A percentile compares a stretch with the other conserved stretches of the same genome.
phyloP scores from a whole-genome alignment of 2,113 vertebrate species.

The Glaucidium brasilianum region DNA sequence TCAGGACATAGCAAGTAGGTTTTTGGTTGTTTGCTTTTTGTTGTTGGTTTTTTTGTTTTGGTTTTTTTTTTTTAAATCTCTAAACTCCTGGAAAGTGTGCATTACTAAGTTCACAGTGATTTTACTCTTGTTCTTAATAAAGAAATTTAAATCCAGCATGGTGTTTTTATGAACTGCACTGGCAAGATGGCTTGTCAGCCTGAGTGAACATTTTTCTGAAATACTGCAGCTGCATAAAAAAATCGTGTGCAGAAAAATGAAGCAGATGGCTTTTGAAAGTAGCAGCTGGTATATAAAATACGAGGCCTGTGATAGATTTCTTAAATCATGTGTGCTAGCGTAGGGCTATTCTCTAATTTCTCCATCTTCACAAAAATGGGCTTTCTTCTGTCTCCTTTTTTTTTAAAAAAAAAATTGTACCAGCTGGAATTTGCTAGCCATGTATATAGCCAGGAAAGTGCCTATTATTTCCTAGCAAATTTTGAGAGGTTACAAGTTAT shows the following conservation, averaged over 20 bases:
- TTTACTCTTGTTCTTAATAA: neutral
- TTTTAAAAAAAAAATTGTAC: neutral
- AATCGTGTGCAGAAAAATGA: neutral
- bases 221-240: slow-evolving; percentile 35
- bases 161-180: neutral
- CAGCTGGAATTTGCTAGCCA: neutral
- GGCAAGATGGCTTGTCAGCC: neutral
- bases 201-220: neutral
- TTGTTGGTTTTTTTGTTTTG: too few relatives aligned
- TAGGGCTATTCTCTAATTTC: neutral
- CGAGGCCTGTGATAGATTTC: slow-evolving; percentile 24
- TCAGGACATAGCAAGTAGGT: neutral
- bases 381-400: neutral
- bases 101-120: neutral
- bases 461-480: neutral
- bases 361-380: neutral
- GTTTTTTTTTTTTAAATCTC: neutral
- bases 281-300: slow-evolving; percentile 60
- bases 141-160: neutral
- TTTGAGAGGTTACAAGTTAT: neutral
- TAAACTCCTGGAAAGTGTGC: neutral
- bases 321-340: neutral
- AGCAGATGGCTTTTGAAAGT: slow-evolving; percentile 59
- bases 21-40: too few relatives aligned
- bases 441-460: neutral